These are phyloP conservation scores for Lumbricus terrestris DNA, from an alignment of 2,888 invertebrate genomes.

Conservation along the genomic window DNA sequence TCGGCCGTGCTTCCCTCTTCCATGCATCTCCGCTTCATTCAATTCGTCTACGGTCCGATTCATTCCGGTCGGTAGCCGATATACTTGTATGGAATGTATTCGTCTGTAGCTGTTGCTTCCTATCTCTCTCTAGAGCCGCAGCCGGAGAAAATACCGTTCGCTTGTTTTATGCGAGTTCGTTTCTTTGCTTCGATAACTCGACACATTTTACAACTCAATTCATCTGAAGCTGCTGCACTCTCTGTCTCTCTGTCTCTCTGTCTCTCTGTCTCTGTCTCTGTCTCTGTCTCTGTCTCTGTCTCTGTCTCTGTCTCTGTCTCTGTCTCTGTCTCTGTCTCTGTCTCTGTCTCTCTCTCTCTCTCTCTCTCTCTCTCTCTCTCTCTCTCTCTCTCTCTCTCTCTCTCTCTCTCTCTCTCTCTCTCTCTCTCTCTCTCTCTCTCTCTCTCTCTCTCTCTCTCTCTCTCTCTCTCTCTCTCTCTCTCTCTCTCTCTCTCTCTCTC, in stretches of 20 bases:
- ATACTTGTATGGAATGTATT: too few relatives aligned
- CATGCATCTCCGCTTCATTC: not conserved
- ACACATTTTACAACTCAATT: not conserved
- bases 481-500: not conserved
- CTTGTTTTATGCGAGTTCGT: not conserved
- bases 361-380: not conserved
- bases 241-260: too few relatives aligned
- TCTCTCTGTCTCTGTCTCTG: not conserved
- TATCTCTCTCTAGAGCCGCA: not conserved
- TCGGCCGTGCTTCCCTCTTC: too few relatives aligned
- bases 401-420: not conserved
- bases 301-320: not conserved
- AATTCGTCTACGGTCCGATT: not conserved
- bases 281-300: not conserved
- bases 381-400: not conserved
- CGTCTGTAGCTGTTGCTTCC: not conserved
- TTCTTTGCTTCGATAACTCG: slow-evolving; percentile 3
- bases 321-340: not conserved
- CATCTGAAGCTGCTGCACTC: too few relatives aligned
- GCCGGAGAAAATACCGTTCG: not conserved
- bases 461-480: not conserved
- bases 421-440: not conserved
- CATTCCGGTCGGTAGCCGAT: too few relatives aligned
- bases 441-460: not conserved
- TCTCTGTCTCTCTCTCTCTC: not conserved